Conservation (phyloP, 2,797 vertebrate genomes). For the Anisognathus igniventris region DNA sequence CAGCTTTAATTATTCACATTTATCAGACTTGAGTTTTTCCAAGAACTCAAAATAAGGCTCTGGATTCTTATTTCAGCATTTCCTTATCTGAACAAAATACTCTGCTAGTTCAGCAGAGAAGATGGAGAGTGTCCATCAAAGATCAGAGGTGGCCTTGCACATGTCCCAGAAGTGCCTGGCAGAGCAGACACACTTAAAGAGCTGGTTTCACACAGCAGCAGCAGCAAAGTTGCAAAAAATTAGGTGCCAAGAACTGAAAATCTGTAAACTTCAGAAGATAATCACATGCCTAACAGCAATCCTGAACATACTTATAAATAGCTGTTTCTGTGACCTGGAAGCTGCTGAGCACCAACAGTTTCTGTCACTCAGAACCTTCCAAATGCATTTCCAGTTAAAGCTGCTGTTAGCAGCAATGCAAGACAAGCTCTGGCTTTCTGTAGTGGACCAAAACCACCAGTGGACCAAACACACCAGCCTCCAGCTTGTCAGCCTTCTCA, state of each 20-base stretch:
- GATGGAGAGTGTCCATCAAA: not conserved
- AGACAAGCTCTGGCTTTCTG: not conserved
- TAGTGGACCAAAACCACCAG: not conserved
- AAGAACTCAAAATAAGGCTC: not conserved
- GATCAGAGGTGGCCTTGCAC: not conserved
- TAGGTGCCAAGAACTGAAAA: slow-evolving; percentile 1
- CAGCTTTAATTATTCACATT: not conserved
- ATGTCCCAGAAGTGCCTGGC: fast-evolving
- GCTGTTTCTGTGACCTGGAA: not conserved
- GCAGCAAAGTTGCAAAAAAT: not conserved
- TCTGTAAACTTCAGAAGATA: not conserved
- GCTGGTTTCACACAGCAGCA: not conserved
- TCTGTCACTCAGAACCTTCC: not conserved
- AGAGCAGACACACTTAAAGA: not conserved
- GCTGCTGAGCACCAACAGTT: not conserved
- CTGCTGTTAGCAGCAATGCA: not conserved
- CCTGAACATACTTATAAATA: not conserved
- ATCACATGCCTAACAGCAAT: not conserved
- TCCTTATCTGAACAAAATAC: not conserved
- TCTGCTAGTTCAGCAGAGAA: not conserved
- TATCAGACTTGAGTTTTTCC: not conserved
- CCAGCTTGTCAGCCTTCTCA: not conserved
- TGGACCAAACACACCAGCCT: not conserved
- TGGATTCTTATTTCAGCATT: not conserved
- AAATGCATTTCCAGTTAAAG: not conserved